Conservation (phyloP, 2,888 invertebrate species). For the Apantesis nais region DNA sequence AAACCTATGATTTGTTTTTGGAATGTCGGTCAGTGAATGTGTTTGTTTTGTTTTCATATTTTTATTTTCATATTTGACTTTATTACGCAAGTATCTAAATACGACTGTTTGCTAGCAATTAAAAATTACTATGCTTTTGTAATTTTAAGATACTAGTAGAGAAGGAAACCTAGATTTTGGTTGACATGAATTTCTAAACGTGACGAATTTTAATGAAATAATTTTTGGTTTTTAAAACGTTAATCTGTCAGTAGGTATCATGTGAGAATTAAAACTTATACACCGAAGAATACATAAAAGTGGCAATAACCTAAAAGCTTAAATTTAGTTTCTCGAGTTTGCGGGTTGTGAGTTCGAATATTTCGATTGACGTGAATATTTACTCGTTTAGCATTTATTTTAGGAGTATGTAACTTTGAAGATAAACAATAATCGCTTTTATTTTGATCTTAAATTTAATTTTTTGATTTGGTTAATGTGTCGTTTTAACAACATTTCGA, state of each 20-base stretch:
- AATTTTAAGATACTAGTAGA: neutral
- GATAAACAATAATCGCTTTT: neutral
- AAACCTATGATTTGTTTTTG: neutral
- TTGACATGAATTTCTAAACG: neutral
- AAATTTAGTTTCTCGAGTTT: neutral
- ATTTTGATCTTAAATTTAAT: too few species aligned
- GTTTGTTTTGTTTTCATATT: neutral
- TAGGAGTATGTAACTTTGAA: neutral
- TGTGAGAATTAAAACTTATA: neutral
- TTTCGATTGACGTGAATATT: neutral
- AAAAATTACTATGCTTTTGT: neutral
- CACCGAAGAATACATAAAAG: neutral
- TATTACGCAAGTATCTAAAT: neutral
- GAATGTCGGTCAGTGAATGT: neutral
- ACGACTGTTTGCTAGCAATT: neutral
- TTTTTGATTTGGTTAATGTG: too few species aligned
- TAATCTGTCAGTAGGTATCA: neutral
- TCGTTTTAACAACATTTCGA: too few species aligned
- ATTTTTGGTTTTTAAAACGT: neutral
- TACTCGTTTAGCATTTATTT: neutral
- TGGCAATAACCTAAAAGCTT: neutral
- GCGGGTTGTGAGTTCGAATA: neutral
- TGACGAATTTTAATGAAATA: neutral
- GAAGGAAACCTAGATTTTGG: neutral
- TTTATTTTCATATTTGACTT: neutral